Percentiles rank a stretch among this genome's conserved stretches.
phyloP scores from a whole-genome alignment of 2,888 invertebrate genomes.

The Boloria selene region DNA sequence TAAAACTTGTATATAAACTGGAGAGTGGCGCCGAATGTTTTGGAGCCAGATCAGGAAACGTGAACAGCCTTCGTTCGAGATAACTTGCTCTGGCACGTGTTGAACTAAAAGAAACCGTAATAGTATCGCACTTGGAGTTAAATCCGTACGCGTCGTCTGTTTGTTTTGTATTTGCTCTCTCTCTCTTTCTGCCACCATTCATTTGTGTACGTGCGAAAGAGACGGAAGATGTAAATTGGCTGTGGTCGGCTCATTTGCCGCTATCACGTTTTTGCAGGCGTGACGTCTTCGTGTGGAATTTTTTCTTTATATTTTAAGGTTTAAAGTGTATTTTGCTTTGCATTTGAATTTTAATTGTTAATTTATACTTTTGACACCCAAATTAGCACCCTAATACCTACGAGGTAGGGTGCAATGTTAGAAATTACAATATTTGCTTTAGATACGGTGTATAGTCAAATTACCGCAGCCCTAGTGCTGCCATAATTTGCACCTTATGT shows the following conservation, averaged over 20 bases:
- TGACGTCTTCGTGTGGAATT: background rate
- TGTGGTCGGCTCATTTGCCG: conserved; percentile 14
- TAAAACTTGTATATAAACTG: conserved; percentile 6
- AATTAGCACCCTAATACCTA: background rate
- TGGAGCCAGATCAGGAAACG: conserved; percentile 8
- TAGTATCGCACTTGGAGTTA: background rate
- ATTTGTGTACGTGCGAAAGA: conserved; percentile 1
- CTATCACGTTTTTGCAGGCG: conserved; percentile 23
- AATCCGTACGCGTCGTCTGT: background rate
- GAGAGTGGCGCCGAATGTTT: background rate
- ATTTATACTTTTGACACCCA: background rate
- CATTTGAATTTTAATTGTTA: background rate
- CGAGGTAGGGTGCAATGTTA: background rate
- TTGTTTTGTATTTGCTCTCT: conserved; percentile 4
- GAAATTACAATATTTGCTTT: background rate
- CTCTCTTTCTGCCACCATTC: background rate
- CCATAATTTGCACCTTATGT: conserved; percentile 7
- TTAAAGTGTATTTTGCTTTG: conserved; percentile 19
- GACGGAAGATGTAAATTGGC: conserved; percentile 10
- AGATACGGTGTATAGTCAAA: background rate
- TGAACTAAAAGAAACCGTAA: background rate
- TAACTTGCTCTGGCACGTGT: background rate
- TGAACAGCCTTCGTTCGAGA: conserved; percentile 19
- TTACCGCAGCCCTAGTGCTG: background rate
- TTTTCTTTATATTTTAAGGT: background rate